Evolutionary conservation across 2,797 vertebrate genomes (phyloP).

Genomic region (Anisognathus igniventris): DNA sequence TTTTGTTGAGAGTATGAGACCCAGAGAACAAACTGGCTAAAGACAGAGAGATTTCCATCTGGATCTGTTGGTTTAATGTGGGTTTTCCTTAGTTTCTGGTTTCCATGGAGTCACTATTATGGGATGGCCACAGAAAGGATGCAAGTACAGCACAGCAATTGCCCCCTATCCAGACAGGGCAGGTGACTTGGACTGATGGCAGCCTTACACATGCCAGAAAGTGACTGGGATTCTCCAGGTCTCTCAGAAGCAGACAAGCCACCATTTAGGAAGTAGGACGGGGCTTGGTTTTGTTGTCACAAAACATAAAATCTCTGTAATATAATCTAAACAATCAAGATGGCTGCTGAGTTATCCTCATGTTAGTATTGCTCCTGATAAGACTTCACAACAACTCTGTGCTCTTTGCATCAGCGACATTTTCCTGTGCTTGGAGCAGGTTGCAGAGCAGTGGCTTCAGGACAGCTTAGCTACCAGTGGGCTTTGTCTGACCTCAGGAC

Average conservation of each 20-base stretch:
- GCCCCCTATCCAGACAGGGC: not conserved
- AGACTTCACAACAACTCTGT: not conserved
- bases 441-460: not conserved
- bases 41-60: not conserved
- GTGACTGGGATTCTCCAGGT: not conserved
- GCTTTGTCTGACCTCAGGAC: not conserved
- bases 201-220: not conserved
- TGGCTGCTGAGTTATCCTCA: not conserved
- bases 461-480: not conserved
- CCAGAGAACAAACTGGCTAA: not conserved
- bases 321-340: not conserved
- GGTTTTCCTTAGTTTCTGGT: not conserved
- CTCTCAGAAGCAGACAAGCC: not conserved
- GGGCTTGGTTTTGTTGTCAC: not conserved
- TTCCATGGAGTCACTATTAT: not conserved
- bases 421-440: not conserved
- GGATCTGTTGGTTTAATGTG: not conserved
- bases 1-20: not conserved
- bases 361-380: not conserved
- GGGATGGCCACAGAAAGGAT: not conserved
- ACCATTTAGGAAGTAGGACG: not conserved
- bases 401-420: not conserved
- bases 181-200: not conserved
- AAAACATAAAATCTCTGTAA: not conserved
- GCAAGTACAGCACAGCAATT: not conserved